Evolutionary conservation across 2,888 invertebrate species (phyloP).

Genomic region (Eilema sororculum): DNA sequence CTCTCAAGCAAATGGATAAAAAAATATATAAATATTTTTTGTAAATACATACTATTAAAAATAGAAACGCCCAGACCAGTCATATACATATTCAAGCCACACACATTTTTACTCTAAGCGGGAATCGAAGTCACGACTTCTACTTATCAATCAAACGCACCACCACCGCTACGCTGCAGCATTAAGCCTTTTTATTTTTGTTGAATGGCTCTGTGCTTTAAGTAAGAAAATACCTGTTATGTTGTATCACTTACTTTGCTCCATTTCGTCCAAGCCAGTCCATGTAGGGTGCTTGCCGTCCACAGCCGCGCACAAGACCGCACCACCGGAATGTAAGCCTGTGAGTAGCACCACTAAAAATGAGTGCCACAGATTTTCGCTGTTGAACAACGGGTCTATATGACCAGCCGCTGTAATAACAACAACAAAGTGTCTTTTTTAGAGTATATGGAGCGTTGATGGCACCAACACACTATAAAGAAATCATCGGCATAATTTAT

Average conservation of each 20-base stretch:
- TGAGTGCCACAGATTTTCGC: conserved; percentile 79
- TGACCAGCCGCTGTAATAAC: conserved; percentile 73
- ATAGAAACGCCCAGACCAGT: too few species aligned
- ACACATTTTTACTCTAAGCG: too few species aligned
- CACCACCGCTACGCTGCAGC: too few species aligned
- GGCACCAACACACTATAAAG: conserved; percentile 1
- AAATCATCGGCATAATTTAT: not conserved
- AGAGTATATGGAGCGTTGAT: conserved; percentile 6
- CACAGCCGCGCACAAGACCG: conserved; percentile 68
- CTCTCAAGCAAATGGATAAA: too few species aligned
- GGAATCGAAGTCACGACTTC: too few species aligned
- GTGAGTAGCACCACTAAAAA: conserved; percentile 62
- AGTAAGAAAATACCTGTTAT: not conserved
- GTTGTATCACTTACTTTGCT: conserved; percentile 65
- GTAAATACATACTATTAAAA: too few species aligned
- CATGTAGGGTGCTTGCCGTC: conserved; percentile 64
- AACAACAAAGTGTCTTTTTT: not conserved
- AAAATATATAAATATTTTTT: too few species aligned
- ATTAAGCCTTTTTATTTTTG: too few species aligned
- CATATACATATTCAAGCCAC: too few species aligned
- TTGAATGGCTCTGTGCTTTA: too few species aligned
- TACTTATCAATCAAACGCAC: not conserved
- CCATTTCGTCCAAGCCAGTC: conserved; percentile 52
- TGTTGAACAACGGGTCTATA: conserved; percentile 70
- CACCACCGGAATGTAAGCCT: conserved; percentile 64